Evolutionary conservation across 2,888 invertebrate genomes (phyloP), one percentile per base, ranked within the genome.

Genomic region (Gastracanthus pulcherrimus): DNA sequence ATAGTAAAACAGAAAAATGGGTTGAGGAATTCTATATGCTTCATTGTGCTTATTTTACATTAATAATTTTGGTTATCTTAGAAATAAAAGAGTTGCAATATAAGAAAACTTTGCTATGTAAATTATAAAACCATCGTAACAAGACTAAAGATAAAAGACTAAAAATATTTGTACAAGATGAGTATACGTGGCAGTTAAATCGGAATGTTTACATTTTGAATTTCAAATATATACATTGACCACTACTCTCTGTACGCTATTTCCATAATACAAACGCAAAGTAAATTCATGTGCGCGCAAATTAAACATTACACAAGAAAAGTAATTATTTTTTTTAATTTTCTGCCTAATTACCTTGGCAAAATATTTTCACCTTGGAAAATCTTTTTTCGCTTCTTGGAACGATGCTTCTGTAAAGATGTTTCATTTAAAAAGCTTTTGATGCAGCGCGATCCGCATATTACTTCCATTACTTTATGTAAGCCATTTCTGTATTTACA

Each of bases 261-360:
- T 58, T 55, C 9, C 36, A 36, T 38, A 36, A 26, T 71, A 26
- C 26, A 3, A 38, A 19, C 34, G 26, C 26, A 51, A 71, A 71
- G 58, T n/a, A 71, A 55, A 71, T 16, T 58, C 58, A 26, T 38
- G 16, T 19, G 19, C n/a, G n/a, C n/a, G n/a, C n/a, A 29, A 38
- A 58, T 60, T 36, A 58, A 60, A 71, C 26, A 11, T 60, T 41
- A 58, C 38, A 55, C n/a, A n/a, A n/a, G n/a, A n/a, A n/a, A 70
- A 51, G 36, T 23, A 70, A 55, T 26, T 55, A 55, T 55, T 70
- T 55, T 55, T 55, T 36, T 13, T 2, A 16, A 45, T 69, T 48
- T 26, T 69, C n/a, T 29, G 11, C 19, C 16, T 48, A 48, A 69
- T 69, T 29, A 55, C 34, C 16, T 26, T 51, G 7, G 6, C 23